Percentiles rank a stretch among this genome's conserved stretches.
phyloP scores from a whole-genome alignment of 2,113 vertebrate genomes.

The Callocephalon fimbriatum region DNA sequence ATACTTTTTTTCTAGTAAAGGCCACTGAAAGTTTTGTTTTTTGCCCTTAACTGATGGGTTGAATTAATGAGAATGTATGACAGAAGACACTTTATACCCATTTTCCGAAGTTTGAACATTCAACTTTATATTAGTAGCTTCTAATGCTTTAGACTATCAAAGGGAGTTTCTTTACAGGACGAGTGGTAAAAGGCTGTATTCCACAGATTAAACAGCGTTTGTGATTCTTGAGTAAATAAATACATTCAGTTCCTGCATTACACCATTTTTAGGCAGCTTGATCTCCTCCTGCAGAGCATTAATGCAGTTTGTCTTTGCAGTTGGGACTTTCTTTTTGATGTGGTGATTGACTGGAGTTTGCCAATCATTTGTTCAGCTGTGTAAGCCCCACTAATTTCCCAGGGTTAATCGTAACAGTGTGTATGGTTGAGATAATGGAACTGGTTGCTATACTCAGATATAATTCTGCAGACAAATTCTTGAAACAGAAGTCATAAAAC shows the following conservation, averaged over 20 bases:
- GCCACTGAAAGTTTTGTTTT: neutral
- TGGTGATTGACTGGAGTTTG: conserved; percentile 22
- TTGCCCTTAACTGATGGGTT: neutral
- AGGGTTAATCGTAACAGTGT: conserved; percentile 13
- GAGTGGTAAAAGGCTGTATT: neutral
- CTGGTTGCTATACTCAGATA: neutral
- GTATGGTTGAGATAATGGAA: conserved; percentile 38
- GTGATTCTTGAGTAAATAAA: conserved; percentile 12
- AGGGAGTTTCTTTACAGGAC: neutral
- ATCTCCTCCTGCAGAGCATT: neutral
- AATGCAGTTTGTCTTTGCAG: conserved; percentile 23
- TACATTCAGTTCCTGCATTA: neutral
- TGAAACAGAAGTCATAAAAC: conserved; percentile 34
- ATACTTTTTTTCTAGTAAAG: neutral
- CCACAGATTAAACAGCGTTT: neutral
- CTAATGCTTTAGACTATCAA: neutral
- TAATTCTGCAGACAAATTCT: conserved; percentile 61
- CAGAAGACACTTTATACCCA: neutral
- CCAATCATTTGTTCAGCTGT: conserved; percentile 40
- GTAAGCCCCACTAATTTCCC: conserved; percentile 26
- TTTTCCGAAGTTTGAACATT: neutral
- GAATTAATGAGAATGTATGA: neutral
- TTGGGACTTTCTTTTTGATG: conserved; percentile 7
- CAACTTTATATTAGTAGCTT: neutral
- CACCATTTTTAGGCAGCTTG: neutral